Base-by-base conservation (phyloP, 2,113 vertebrate species). In the Psettodes erumei region DNA sequence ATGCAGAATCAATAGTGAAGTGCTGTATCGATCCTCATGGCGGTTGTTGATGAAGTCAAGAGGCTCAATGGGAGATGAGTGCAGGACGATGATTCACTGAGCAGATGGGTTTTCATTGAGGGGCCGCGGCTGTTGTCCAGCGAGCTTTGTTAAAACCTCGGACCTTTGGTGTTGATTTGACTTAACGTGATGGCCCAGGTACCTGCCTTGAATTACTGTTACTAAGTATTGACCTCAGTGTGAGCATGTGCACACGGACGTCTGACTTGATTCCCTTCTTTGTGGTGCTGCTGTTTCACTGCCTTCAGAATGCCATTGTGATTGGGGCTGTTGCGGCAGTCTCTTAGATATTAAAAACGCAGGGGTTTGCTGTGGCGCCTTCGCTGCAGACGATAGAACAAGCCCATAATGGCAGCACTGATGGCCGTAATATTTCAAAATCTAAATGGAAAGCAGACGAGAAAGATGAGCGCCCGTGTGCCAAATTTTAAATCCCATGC, bases 11-110 rank as follows among this genome's bases (percentile, higher is more conserved):
- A 33, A 91, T 91, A 48, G 28, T 18, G 63, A 77, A 87, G 86
- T 89, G 83, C 83, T 70, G 73, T 63, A 89, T 91, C 69, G 90
- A 93, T 83, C 84, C 53, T 47, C 37, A 51, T 60, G 83, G 75
- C 23, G 9, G 72, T 37, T 73, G 88, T 70, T 91, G 90, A 91
- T 88, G 84, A 90, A 90, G 84, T 90, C 77, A 68, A 73, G 83
- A 81, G 64, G 65, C 68, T 71, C 9, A 4, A 40, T 27, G 69
- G 38, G 54, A 69, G 56, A 81, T 73, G 75, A 67, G 42, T 1
- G 15, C 50, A 18, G 32, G 40, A 30, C 16, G 11, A 72, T 71
- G 65, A 77, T 81, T 83, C 64, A 79, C 8, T 51, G 63, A 74
- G 48, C 58, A 38, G 80, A 62, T 60, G 25, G 32, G 28, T 62